Base-by-base conservation (phyloP, 1,140 invertebrate genomes). In the Drosophila pruinosa region DNA sequence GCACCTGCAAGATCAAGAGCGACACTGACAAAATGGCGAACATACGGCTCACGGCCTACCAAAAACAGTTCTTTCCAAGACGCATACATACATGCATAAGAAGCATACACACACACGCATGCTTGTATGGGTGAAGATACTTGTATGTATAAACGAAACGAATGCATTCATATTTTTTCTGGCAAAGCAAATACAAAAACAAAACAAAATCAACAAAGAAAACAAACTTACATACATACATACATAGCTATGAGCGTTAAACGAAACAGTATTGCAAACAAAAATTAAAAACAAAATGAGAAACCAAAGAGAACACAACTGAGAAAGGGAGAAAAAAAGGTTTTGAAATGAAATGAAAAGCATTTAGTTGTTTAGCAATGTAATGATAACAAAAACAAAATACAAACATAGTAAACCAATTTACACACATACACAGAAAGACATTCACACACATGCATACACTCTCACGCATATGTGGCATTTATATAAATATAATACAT, bases 401-500 rank as follows among this genome's bases (percentile, higher is more conserved):
- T 26, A 57, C n/a, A 3, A 12, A 34, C 34, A 57, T 39, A 39
- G 12, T 41, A 15, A 43, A 39, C 34, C 24, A 36, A 77, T 19
- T 61, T 50, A 59, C 38, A 59, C 10, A 65, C 22, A 43, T 41
- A 67, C 53, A 69, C 10, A 61, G 41, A 72, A 12, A 53, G 36
- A 28, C 45, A 39, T 12, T 31, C 45, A 73, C 10, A 72, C 38
- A 72, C 10, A 59, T 22, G 54, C 14, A 73, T 21, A 62, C 19
- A 79, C 17, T 64, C 74, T 57, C 15, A 82, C 47, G 52, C 26
- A 78, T 24, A 69, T 86, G 75, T 86, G 72, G 75, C 82, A 88
- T 88, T 82, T 88, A 88, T 82, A 85, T 81, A 86, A 52, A 78
- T 70, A 76, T 78, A 61, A 68, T 14, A 64, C 41, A 70, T 73